A percentile compares a stretch with the other conserved stretches of the same genome.
Evolutionary conservation across 1,140 invertebrate genomes (phyloP).

Genomic region (Frieseomelitta varia): DNA sequence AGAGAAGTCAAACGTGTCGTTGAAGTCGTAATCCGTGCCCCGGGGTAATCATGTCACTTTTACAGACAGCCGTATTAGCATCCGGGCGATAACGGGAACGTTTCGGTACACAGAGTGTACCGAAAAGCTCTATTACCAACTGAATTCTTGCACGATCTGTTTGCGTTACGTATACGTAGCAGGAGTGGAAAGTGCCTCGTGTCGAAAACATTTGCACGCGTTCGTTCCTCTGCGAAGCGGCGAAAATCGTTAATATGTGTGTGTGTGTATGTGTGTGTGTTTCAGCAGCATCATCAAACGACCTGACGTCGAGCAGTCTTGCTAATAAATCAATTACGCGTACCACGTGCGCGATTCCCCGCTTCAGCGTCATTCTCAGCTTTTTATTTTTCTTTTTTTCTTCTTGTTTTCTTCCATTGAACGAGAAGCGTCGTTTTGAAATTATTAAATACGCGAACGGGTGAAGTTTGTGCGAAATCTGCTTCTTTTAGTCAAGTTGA

Average conservation of each 20-base stretch:
- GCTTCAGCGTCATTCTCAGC: background rate
- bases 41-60: conserved; percentile 24
- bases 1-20: conserved; percentile 6
- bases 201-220: background rate
- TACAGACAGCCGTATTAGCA: conserved; percentile 26
- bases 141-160: conserved; percentile 10
- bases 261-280: no score
- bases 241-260: background rate
- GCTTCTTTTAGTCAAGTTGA: no score
- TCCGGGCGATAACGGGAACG: conserved; percentile 28
- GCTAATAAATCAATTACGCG: background rate
- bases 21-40: conserved; percentile 39
- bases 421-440: background rate
- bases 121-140: background rate
- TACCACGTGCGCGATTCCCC: background rate
- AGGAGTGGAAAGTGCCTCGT: conserved; percentile 25
- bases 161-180: conserved; percentile 3
- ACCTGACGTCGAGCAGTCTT: background rate
- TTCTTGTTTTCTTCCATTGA: no score
- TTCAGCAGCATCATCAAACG: no score
- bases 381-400: no score
- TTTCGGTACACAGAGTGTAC: no score
- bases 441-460: no score
- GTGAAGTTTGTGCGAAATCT: no score
- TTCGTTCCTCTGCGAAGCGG: no score